A percentile compares a stretch with the other conserved stretches of the same genome.
Evolutionary conservation across 1,140 invertebrate species (phyloP).

Genomic region (Neotoxoptera formosana): DNA sequence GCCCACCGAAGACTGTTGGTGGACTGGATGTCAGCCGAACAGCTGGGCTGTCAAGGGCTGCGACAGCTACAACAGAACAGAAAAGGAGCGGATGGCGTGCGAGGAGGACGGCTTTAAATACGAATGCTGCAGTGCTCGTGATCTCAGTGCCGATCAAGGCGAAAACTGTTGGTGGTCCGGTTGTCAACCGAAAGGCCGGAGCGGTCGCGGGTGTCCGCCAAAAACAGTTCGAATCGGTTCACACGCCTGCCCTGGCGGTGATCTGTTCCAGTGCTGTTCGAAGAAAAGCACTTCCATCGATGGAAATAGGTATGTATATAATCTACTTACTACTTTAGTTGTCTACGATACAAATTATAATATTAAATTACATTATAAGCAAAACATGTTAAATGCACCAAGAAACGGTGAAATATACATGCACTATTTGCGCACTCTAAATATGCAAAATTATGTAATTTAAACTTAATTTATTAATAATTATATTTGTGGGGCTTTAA

Average conservation of each 20-base stretch:
- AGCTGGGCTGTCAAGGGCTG: background rate
- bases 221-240: background rate
- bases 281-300: background rate
- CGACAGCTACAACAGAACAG: background rate
- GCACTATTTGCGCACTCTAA: too few species aligned
- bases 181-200: background rate
- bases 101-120: background rate
- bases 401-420: too few species aligned
- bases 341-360: too few species aligned
- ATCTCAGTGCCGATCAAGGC: background rate
- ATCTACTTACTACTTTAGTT: too few species aligned
- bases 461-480: background rate
- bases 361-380: too few species aligned
- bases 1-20: background rate
- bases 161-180: background rate
- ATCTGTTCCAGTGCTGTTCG: background rate
- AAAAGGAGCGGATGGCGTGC: background rate
- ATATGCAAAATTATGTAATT: background rate
- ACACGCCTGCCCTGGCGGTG: background rate
- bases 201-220: background rate
- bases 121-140: background rate
- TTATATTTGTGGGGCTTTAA: background rate
- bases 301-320: background rate
- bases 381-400: background rate
- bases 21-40: background rate